These are phyloP conservation scores for Tholera decimalis DNA, from an alignment of 2,888 invertebrate genomes.

Conservation along the genomic window DNA sequence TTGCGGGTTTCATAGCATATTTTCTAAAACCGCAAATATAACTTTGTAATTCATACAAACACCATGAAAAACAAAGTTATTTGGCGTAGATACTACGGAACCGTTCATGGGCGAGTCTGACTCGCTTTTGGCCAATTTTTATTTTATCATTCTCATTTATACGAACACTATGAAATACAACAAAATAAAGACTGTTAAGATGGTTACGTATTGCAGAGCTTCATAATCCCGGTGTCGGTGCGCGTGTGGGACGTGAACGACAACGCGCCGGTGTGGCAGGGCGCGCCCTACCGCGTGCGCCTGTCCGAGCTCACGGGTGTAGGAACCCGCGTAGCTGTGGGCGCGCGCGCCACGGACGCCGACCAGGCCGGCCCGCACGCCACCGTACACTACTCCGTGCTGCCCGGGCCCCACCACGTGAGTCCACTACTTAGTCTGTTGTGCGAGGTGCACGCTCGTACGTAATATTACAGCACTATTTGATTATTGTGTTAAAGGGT, in stretches of 20 bases:
- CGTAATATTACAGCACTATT: too few relatives aligned
- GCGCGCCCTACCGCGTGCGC: conserved; percentile 95
- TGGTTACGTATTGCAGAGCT: conserved; percentile 88
- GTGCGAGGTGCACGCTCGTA: too few relatives aligned
- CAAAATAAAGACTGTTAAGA: background rate
- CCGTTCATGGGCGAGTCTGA: too few relatives aligned
- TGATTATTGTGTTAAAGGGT: too few relatives aligned
- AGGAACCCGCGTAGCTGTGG: conserved; percentile 94
- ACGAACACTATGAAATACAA: too few relatives aligned
- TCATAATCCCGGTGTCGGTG: conserved; percentile 95
- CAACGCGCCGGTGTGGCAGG: conserved; percentile 96
- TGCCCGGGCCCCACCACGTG: conserved; percentile 95
- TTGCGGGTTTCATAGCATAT: too few relatives aligned
- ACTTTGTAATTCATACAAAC: too few relatives aligned
- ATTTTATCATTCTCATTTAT: too few relatives aligned
- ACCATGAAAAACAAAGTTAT: too few relatives aligned
- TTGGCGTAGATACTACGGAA: too few relatives aligned
- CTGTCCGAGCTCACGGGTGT: conserved; percentile 95
- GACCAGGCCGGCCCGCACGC: conserved; percentile 97
- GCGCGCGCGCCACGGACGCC: conserved; percentile 95
- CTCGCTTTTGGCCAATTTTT: too few relatives aligned
- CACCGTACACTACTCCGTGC: conserved; percentile 95
- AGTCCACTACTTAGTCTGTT: conserved; percentile 66
- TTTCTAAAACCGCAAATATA: too few relatives aligned
- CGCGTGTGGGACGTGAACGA: conserved; percentile 98